A percentile compares a stretch with the other conserved stretches of the same genome.
These are phyloP conservation scores for Oryzias dopingdopingensis DNA, from an alignment of 2,797 vertebrate genomes.

Conservation along the genomic window DNA sequence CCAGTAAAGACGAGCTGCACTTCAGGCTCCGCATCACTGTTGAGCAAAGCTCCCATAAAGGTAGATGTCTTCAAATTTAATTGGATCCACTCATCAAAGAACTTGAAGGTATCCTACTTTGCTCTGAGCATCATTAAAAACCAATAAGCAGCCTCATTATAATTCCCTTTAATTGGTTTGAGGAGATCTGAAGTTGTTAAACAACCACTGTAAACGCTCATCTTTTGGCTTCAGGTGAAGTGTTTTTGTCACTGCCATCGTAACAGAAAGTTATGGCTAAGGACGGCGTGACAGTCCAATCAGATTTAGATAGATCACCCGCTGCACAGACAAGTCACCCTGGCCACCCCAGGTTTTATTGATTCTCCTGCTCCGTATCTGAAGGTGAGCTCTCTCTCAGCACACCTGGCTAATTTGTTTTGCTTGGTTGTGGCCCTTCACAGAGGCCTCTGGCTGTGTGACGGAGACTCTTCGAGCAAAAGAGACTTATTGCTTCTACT, in stretches of 20 bases:
- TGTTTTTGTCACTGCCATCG: not conserved
- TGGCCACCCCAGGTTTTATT: slow-evolving; percentile 31
- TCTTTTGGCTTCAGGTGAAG: slow-evolving; percentile 15
- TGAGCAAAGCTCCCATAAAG: slow-evolving; percentile 39
- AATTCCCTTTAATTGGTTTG: slow-evolving; percentile 19
- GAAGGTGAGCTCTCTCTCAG: slow-evolving; percentile 39
- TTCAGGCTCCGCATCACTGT: slow-evolving; percentile 77
- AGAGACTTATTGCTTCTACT: slow-evolving; percentile 82
- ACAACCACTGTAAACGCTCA: slow-evolving; percentile 19
- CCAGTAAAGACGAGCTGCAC: slow-evolving; percentile 79
- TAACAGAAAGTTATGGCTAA: slow-evolving; percentile 29
- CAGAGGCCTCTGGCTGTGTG: slow-evolving; percentile 76
- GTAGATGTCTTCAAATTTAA: slow-evolving; percentile 13
- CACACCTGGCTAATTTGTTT: slow-evolving; percentile 51
- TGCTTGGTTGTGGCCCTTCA: slow-evolving; percentile 44
- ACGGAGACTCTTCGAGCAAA: slow-evolving; percentile 75
- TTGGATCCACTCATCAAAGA: not conserved
- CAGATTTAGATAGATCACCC: slow-evolving; percentile 43
- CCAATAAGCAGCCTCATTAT: slow-evolving; percentile 20
- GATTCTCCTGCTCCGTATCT: slow-evolving; percentile 35
- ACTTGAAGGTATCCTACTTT: slow-evolving; percentile 1
- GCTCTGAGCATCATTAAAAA: slow-evolving; percentile 14
- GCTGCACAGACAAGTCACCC: slow-evolving; percentile 16
- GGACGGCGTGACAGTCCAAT: slow-evolving; percentile 47
- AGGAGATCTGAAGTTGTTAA: slow-evolving; percentile 18